These are phyloP conservation scores for Hepsetus odoe DNA, from an alignment of 2,113 vertebrate species.

Conservation along the genomic window DNA sequence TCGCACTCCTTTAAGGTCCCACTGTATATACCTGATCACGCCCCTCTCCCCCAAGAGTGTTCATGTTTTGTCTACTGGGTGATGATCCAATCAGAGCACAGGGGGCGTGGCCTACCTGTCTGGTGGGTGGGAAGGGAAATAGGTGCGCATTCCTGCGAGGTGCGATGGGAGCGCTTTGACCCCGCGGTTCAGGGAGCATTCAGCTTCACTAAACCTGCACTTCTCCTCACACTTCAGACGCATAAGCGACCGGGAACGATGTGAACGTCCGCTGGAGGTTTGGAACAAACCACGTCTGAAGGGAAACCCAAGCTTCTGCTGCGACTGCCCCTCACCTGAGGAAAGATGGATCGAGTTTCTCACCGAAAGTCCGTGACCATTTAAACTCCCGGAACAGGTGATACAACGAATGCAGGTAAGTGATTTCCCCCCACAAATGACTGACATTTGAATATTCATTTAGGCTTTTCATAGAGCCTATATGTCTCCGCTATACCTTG, in stretches of 20 bases:
- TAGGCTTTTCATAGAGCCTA: neutral
- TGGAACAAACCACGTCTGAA: neutral
- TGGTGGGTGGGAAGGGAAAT: neutral
- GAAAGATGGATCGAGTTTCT: slow-evolving; percentile 49
- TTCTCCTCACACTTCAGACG: too few relatives aligned
- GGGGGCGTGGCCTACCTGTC: neutral
- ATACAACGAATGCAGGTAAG: slow-evolving; percentile 47
- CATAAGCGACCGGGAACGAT: too few relatives aligned
- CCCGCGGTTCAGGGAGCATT: slow-evolving; percentile 24
- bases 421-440: slow-evolving; percentile 7
- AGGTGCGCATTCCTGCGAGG: slow-evolving; percentile 57
- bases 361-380: neutral
- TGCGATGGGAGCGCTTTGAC: neutral
- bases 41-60: too few relatives aligned
- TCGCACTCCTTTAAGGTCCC: too few relatives aligned
- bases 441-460: neutral
- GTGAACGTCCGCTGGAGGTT: neutral
- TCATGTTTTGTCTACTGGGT: too few relatives aligned
- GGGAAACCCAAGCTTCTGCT: neutral
- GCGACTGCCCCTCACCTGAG: slow-evolving; percentile 4
- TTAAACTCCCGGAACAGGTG: slow-evolving; percentile 45
- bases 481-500: neutral
- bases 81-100: neutral
- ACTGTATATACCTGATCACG: too few relatives aligned
- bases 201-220: neutral